Percentiles rank a stretch among this genome's conserved stretches.
Conservation (phyloP, 1,140 invertebrate genomes). For the Lerema accius region DNA sequence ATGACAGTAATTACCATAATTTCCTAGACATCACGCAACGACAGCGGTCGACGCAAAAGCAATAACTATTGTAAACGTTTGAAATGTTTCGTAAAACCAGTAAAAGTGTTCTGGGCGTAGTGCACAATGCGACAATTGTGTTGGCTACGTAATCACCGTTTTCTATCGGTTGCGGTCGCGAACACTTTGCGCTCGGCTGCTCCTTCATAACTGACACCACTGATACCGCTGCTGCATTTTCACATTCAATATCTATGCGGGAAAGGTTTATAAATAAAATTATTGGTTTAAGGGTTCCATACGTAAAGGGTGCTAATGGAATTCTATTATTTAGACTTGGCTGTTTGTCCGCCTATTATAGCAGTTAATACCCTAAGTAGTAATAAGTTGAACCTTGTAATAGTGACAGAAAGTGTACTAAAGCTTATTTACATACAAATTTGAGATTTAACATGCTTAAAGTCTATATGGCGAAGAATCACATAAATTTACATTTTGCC, state of each 20-base stretch:
- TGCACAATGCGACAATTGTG: constrained; percentile 74
- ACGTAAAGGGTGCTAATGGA: too few relatives aligned
- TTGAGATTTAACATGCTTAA: too few relatives aligned
- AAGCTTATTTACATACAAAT: too few relatives aligned
- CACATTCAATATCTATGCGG: constrained; percentile 32
- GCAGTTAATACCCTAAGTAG: too few relatives aligned
- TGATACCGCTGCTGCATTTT: constrained; percentile 36
- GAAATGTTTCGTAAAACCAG: constrained; percentile 74
- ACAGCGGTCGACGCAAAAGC: constrained; percentile 40
- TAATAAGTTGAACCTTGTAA: too few relatives aligned
- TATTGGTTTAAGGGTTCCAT: too few relatives aligned
- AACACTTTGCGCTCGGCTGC: constrained; percentile 69
- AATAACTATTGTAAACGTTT: constrained; percentile 64
- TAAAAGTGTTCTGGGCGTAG: constrained; percentile 74
- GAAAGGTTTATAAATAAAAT: too few relatives aligned
- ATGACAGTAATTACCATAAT: constrained; percentile 55
- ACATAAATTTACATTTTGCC: too few relatives aligned
- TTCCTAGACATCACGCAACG: constrained; percentile 69
- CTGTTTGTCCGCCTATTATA: too few relatives aligned
- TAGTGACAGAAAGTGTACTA: too few relatives aligned
- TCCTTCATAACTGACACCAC: constrained; percentile 43
- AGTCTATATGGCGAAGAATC: too few relatives aligned
- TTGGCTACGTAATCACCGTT: constrained; percentile 70
- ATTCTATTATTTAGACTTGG: too few relatives aligned
- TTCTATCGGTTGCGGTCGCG: constrained; percentile 77